Evolutionary conservation across 2,113 vertebrate species (phyloP), one percentile per base, ranked within the genome.

Genomic region (Sinocyclocheilus anshuiensis): DNA sequence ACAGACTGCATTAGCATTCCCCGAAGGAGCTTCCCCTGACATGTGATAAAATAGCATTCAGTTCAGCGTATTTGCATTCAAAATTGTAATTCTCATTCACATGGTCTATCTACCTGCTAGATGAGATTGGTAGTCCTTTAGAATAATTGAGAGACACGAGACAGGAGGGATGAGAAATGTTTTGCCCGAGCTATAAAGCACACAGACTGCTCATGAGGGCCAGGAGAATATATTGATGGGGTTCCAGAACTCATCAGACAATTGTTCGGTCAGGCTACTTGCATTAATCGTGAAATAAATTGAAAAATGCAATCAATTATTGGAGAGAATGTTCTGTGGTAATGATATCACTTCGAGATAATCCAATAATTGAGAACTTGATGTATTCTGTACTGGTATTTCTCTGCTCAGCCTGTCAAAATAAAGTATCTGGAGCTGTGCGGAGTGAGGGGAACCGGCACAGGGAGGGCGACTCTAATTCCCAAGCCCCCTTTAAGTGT

Each of bases 381-480:
- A 97, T 96, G 96, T 96, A 97, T 97, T 94, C 96, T 96, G 93
- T 95, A 96, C 97, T 97, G 96, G 96, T 96, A 96, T 97, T 95
- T 95, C 91, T 93, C 94, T 81, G 89, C 94, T 96, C 88, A 82
- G 94, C 93, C 94, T 97, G 97, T 97, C 97, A 96, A 95, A 93
- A 90, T 96, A 96, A 97, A 96, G 95, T 94, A 97, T 97, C 94
- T 95, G 93, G 84, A 93, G 95, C 94, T 95, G 95, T 94, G 94
- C 33, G 91, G 93, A 77, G 48, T 53, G 26, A 77, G 50, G 76
- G 76, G 94, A 94, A 93, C 90, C 91, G 93, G 94, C 92, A 93
- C 92, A 90, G 89, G 89, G 84, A 91, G 91, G 42, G 26, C 1
- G 29, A 16, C 84, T 72, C 63, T 24, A 55, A 84, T 82, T 76